phyloP scores from a whole-genome alignment of 2,888 invertebrate species.

The Schrankia costaestrigalis region DNA sequence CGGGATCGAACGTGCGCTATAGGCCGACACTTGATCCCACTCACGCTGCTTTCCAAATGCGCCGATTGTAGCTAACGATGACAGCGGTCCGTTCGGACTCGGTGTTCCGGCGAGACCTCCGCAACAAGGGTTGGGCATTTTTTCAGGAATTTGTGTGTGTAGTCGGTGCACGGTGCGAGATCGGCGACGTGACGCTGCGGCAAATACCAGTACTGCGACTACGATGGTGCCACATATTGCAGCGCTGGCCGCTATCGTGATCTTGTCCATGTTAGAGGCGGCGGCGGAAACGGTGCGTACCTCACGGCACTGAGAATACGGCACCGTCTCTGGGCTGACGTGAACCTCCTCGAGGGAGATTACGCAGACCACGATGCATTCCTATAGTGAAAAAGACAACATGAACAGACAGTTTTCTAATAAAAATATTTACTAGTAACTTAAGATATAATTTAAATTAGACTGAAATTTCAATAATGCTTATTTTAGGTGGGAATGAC shows the following conservation, averaged over 20 bases:
- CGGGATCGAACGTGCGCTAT: constrained; percentile 94
- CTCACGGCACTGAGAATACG: constrained; percentile 92
- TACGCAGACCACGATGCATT: constrained; percentile 96
- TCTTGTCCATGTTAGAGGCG: constrained; percentile 95
- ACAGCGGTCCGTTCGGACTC: constrained; percentile 89
- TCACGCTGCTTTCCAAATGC: constrained; percentile 92
- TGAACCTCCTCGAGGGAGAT: constrained; percentile 93
- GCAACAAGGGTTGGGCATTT: constrained; percentile 90
- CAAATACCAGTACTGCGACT: constrained; percentile 93
- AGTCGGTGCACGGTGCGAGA: constrained; percentile 88
- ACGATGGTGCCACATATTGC: constrained; percentile 96
- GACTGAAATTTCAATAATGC: too few species aligned
- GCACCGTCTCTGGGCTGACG: constrained; percentile 92
- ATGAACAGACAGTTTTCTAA: background rate
- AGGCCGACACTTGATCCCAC: constrained; percentile 88
- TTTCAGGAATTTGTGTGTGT: constrained; percentile 84
- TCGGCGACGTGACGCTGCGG: constrained; percentile 90
- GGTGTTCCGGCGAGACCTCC: constrained; percentile 85
- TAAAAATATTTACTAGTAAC: background rate
- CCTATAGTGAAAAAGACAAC: constrained; percentile 72
- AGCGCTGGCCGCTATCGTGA: constrained; percentile 95
- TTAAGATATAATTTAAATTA: background rate
- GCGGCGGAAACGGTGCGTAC: constrained; percentile 91
- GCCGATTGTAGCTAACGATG: constrained; percentile 90
- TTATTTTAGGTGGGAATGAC: too few species aligned